phyloP scores from a whole-genome alignment of 2,888 invertebrate species.

The Callyntrura sp. region DNA sequence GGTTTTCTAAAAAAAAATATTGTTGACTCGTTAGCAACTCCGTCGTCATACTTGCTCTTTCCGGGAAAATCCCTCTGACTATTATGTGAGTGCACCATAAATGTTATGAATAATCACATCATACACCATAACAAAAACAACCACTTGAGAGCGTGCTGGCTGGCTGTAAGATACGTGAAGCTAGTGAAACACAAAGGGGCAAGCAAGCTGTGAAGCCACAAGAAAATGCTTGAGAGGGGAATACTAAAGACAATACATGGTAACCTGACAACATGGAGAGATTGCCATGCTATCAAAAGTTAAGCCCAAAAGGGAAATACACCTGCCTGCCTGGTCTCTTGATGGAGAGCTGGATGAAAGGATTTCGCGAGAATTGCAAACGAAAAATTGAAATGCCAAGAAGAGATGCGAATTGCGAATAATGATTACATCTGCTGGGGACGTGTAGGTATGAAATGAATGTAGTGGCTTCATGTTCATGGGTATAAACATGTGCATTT shows the following conservation, averaged over 20 bases:
- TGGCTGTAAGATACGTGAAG: not conserved
- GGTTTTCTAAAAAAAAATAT: no score
- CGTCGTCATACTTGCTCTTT: not conserved
- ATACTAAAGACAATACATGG: no score
- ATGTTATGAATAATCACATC: not conserved
- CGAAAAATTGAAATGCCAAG: conserved; percentile 1
- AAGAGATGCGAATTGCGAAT: not conserved
- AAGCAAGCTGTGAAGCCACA: not conserved
- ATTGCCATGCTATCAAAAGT: no score
- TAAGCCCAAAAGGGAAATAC: not conserved
- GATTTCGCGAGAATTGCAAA: conserved; percentile 30
- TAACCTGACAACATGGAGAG: no score
- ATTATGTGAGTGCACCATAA: no score
- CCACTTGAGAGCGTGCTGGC: not conserved
- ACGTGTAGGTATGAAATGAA: not conserved
- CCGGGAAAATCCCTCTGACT: conserved; percentile 28
- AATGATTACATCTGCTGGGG: not conserved
- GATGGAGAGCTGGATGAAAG: not conserved
- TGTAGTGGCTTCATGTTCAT: not conserved
- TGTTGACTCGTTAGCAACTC: no score
- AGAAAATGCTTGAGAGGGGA: no score
- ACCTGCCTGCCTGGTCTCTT: not conserved
- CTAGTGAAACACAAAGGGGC: not conserved
- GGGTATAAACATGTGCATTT: not conserved
- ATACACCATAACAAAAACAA: not conserved